Evolutionary conservation across 2,888 invertebrate species (phyloP), one percentile per base, ranked within the genome.

Genomic region (Ceraclea dissimilis): DNA sequence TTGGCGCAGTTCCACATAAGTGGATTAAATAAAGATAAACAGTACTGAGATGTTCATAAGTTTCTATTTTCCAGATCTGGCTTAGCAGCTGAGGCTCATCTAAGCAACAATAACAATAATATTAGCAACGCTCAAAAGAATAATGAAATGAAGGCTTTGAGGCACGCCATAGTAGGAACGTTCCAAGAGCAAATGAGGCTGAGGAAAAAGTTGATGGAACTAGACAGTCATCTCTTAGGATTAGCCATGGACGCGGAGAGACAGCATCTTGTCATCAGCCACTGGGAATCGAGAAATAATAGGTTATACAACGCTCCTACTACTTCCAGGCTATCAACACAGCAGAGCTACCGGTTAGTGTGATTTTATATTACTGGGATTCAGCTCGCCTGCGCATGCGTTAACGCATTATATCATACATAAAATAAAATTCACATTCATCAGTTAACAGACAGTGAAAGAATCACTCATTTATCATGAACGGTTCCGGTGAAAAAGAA

Each of bases 171-270:
- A 47, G 87, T 94, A 2, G 82, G 86, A 0, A 89, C 90, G 1
- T 95, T 95, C 70, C 90, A 92, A 67, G 93, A 92, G 63, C 94
- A 95, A 71, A 94, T 95, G 93, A 85, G 91, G 61, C 73, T 94
- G 33, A 80, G 94, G 64, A 80, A 90, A 31, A 85, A 89, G 52
- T 75, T 97, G 21, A 88, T 96, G 83, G 93, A 95, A 69, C 80
- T 95, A 11, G 95, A 96, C 71, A 93, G 92, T 63, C 62, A 62
- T 43, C 75, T 94, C 52, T 72, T 94, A 62, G 91, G 93, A 1
- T 75, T 94, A 48, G 92, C 90, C 33, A 79, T 94, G 66, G 94
- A 95, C 65, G 88, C 91, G 0, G 93, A 93, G 69, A 79, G 91
- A 46, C 91, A 94, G 66, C 90, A 93, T 66, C 84, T 91, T 59